Evolutionary conservation across 2,113 vertebrate species (phyloP).

Genomic region (Hydropotes inermis): DNA sequence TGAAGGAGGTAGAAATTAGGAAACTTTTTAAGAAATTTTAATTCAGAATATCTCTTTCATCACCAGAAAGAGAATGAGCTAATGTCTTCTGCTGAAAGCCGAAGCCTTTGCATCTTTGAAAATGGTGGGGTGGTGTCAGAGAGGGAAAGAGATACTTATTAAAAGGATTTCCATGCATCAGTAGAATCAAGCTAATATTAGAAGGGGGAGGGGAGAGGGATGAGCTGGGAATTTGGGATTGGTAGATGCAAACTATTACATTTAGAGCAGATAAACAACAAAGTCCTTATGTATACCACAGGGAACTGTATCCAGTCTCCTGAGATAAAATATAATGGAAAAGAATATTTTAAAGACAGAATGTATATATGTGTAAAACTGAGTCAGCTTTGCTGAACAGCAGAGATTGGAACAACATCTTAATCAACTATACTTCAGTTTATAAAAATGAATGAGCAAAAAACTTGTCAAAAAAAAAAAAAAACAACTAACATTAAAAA

Average conservation of each 20-base stretch:
- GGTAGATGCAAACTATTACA: not conserved
- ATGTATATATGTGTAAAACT: not conserved
- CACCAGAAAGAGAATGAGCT: not conserved
- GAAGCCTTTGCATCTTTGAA: not conserved
- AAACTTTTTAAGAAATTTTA: not conserved
- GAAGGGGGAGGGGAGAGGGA: not conserved
- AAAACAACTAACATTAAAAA: not conserved
- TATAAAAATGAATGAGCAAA: not conserved
- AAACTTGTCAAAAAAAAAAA: not conserved
- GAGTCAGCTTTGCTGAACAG: not conserved
- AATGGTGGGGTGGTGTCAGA: not conserved
- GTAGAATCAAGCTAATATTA: not conserved
- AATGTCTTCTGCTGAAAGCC: not conserved
- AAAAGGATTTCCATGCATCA: not conserved
- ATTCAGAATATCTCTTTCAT: not conserved
- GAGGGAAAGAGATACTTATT: not conserved
- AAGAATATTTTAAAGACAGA: not conserved
- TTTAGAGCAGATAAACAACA: not conserved
- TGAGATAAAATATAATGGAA: not conserved
- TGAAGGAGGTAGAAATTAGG: not conserved
- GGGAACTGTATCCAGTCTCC: not conserved
- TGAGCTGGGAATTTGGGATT: not conserved
- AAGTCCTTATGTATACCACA: not conserved
- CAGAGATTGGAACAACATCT: not conserved
- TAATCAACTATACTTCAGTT: not conserved